Conservation (phyloP, 2,113 vertebrate genomes). For the Crotalus tigris region DNA sequence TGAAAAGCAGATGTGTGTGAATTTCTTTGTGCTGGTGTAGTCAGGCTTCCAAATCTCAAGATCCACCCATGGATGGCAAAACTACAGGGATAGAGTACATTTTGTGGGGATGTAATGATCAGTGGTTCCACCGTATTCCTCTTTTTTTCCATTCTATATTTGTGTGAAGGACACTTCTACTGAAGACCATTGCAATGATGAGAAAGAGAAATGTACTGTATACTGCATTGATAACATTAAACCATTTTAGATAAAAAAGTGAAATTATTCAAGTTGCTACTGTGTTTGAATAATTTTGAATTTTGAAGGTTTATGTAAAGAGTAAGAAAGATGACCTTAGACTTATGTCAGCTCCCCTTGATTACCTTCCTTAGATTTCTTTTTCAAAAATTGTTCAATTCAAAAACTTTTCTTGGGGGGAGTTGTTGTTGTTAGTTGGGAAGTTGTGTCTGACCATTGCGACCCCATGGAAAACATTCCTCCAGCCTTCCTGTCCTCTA, state of each 20-base stretch:
- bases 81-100: background rate
- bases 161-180: background rate
- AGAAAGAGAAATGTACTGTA: background rate
- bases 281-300: background rate
- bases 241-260: background rate
- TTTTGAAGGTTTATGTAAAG: background rate
- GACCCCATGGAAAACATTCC: too few species aligned
- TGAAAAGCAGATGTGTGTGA: background rate
- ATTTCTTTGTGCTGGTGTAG: background rate
- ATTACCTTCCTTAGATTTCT: background rate
- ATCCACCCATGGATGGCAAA: background rate
- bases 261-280: background rate
- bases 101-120: background rate
- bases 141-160: background rate
- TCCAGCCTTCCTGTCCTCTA: too few species aligned
- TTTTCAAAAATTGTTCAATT: background rate
- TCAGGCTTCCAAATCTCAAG: background rate
- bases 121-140: background rate
- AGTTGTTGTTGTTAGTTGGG: too few species aligned
- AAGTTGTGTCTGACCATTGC: too few species aligned
- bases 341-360: background rate
- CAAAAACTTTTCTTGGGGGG: background rate
- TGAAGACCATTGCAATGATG: background rate
- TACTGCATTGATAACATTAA: background rate
- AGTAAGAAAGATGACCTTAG: background rate